Conservation (phyloP, 2,888 invertebrate genomes). For the Elegia similella region DNA sequence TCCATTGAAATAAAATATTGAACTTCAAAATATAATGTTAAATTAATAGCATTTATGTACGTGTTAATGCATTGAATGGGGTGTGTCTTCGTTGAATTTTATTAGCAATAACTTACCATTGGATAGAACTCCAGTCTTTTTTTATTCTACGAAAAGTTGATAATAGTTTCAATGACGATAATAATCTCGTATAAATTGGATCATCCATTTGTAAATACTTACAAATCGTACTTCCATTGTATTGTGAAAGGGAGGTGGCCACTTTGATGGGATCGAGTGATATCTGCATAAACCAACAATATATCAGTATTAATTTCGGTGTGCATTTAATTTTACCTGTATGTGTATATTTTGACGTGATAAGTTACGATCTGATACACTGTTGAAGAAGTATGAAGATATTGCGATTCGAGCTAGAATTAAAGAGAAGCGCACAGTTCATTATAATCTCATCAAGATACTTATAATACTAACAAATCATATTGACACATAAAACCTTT, state of each 20-base stretch:
- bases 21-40: slow-evolving; percentile 31
- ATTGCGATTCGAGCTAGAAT: slow-evolving; percentile 59
- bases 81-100: slow-evolving; percentile 33
- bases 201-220: slow-evolving; percentile 64
- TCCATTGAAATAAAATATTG: slow-evolving; percentile 43
- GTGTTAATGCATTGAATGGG: slow-evolving; percentile 58
- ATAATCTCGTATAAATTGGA: slow-evolving; percentile 39
- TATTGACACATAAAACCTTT: slow-evolving; percentile 43
- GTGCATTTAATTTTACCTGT: slow-evolving; percentile 33
- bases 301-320: slow-evolving; percentile 57
- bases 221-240: slow-evolving; percentile 47
- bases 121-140: slow-evolving; percentile 38
- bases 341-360: slow-evolving; percentile 24
- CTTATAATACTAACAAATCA: slow-evolving; percentile 36
- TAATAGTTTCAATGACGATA: slow-evolving; percentile 41
- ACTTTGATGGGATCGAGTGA: slow-evolving; percentile 52
- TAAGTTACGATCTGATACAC: slow-evolving; percentile 29
- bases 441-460: slow-evolving; percentile 58
- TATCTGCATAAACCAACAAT: slow-evolving; percentile 56
- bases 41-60: slow-evolving; percentile 30
- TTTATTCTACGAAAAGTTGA: slow-evolving; percentile 24
- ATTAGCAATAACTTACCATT: slow-evolving; percentile 24
- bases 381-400: slow-evolving; percentile 64
- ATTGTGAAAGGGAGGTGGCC: slow-evolving; percentile 38
- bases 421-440: slow-evolving; percentile 73